Percentiles rank a stretch among this genome's conserved stretches.
Conservation (phyloP, 2,797 vertebrate genomes). For the Telmatherina bonti region DNA sequence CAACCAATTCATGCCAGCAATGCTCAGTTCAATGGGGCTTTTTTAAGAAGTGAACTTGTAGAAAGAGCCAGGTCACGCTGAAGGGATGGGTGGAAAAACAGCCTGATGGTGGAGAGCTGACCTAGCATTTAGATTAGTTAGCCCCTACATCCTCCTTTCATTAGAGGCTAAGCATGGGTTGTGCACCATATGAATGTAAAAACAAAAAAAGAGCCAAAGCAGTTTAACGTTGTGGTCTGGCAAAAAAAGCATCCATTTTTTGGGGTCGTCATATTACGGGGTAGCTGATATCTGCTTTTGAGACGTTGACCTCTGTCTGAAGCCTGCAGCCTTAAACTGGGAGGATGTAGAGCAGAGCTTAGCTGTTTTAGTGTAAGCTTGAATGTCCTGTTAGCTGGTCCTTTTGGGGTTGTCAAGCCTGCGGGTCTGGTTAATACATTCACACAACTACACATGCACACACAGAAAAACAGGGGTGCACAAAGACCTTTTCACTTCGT, state of each 20-base stretch:
- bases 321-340: slow-evolving; percentile 31
- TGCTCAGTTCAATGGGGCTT: slow-evolving; percentile 45
- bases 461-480: slow-evolving; percentile 25
- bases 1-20: background rate
- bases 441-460: slow-evolving; percentile 20
- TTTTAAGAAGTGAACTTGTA: slow-evolving; percentile 57
- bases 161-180: slow-evolving; percentile 46
- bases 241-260: slow-evolving; percentile 22
- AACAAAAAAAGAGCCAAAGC: slow-evolving; percentile 37
- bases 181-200: slow-evolving; percentile 23
- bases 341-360: slow-evolving; percentile 37
- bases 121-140: slow-evolving; percentile 68
- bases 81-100: slow-evolving; percentile 57
- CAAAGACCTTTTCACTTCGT: slow-evolving; percentile 49
- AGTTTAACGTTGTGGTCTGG: slow-evolving; percentile 14
- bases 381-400: slow-evolving; percentile 19
- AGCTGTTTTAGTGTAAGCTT: slow-evolving; percentile 28
- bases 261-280: slow-evolving; percentile 44
- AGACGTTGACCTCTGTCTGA: slow-evolving; percentile 55
- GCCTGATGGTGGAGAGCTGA: no score
- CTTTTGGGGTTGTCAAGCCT: no score
- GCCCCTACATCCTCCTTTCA: slow-evolving; percentile 41
- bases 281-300: background rate
- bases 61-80: slow-evolving; percentile 63
- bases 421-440: no score